Base-by-base conservation (phyloP, 1,140 invertebrate genomes). In the Goniozus legneri region DNA sequence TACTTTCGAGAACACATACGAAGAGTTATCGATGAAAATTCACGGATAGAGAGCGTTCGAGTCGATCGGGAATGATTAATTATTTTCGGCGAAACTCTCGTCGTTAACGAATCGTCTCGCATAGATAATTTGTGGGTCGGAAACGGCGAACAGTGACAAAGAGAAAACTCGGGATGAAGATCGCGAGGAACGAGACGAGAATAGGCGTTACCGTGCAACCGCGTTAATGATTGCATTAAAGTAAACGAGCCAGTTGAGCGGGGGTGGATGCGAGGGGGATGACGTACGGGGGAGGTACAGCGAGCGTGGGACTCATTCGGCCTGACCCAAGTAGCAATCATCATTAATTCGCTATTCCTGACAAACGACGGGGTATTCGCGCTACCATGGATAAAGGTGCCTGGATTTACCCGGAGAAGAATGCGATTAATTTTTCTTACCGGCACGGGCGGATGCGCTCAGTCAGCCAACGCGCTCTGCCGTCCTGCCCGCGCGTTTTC, bases 281-380 rank as follows among this genome's bases (percentile, higher is more conserved):
- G 13, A 30, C 27, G 45, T 46, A 52, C 49, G 47, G 47, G 50
- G 44, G 47, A 47, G 42, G 50, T 36, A 47, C 48, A 33, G 46
- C 35, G 42, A 57, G 56, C 50, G 52, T 56, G 48, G 39, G 52
- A 61, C 55, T 59, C 56, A 60, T 60, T 65, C 54, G 56, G 50
- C 53, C 47, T 47, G 52, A 62, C 47, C 52, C 63, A 38, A 57
- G 52, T 47, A 60, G 62, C 62, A 68, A 69, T 71, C 67, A 70
- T 71, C 69, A 68, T 69, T 70, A 71, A 71, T 71, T 69, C 62
- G 62, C 64, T 60, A 67, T 67, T 65, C 62, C 58, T 64, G 69
- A 69, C 67, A 71, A 71, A 71, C 54, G 67, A 67, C 56, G 36
- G 61, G 61, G 61, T 65, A 69, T 68, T 69, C 57, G 52, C 56